Conservation (phyloP, 23 tunicate genomes). For the Halocynthia roretzi region DNA sequence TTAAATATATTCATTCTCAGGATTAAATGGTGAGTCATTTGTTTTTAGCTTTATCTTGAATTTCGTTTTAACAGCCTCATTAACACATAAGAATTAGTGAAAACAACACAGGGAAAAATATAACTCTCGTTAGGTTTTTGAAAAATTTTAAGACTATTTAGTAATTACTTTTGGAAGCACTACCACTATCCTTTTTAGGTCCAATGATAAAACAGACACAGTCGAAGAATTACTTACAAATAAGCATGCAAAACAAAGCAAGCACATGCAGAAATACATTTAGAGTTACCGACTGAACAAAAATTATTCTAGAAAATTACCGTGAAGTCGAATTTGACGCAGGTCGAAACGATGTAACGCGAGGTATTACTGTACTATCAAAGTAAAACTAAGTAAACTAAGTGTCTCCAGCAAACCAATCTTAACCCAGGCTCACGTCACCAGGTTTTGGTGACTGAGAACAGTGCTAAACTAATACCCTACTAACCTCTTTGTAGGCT, state of each 20-base stretch:
- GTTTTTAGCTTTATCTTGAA: neutral
- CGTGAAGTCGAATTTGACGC: neutral
- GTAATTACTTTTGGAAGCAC: neutral
- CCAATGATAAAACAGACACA: too few relatives aligned
- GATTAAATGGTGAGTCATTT: constrained; percentile 31
- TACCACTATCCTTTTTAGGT: neutral
- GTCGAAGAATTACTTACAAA: too few relatives aligned
- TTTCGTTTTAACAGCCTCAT: neutral
- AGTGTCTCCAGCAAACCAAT: too few relatives aligned
- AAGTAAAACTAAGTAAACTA: too few relatives aligned
- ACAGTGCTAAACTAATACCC: neutral
- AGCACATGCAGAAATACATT: too few relatives aligned
- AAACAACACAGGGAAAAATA: too few relatives aligned
- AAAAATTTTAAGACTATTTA: too few relatives aligned
- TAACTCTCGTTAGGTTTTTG: too few relatives aligned
- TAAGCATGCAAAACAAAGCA: too few relatives aligned
- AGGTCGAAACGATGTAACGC: neutral
- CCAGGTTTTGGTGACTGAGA: neutral
- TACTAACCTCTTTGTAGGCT: constrained; percentile 23
- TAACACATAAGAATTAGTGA: neutral
- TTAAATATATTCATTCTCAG: constrained; percentile 43
- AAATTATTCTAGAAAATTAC: neutral
- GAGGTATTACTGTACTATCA: too few relatives aligned
- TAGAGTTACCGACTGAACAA: too few relatives aligned
- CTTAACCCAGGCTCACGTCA: too few relatives aligned